Evolutionary conservation across 2,888 invertebrate genomes (phyloP), one percentile per base, ranked within the genome.

Genomic region (Cryptosula pallasiana): DNA sequence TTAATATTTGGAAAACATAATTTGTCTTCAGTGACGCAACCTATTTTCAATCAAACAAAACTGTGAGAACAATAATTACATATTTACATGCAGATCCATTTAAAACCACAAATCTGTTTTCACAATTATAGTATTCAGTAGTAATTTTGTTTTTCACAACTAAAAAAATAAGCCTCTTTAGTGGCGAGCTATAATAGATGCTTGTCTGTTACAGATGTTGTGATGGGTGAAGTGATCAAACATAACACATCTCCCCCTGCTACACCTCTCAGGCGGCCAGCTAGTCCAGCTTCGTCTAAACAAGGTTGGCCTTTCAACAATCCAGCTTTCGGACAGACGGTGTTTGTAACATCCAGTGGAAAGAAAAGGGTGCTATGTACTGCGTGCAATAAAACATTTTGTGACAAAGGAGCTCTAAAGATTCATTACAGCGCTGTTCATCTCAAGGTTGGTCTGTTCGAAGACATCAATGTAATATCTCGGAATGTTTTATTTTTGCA

Each of bases 351-450:
- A 69, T 81, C 83, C 45, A 82, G 81, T 71, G 84, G 84, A 13
- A 98, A 98, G 86, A 96, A 96, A 83, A 89, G 98, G 76, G 97
- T 98, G 1, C 94, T 97, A 84, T 99, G 99, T 86, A 95, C 96
- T 80, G 95, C 96, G 57, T 99, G 99, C 84, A 87, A 96, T 75
- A 99, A 99, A 87, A 98, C 98, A 23, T 99, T 99, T 87, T 99
- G 99, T 88, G 99, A 99, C 88, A 99, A 99, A 87, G 99, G 98
- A 75, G 99, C 99, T 0, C 88, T 99, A 32, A 99, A 99, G 87
- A 99, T 99, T 5, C 99, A 99, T 85, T 98, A 97, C 83, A 96
- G 96, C 71, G 99, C 99, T 0, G 99, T 99, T 13, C 99, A 99
- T 84, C 87, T 77, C 9, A 71, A 70, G 63, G 63, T 63, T 23